Percentiles rank a stretch among this genome's conserved stretches.
These are phyloP conservation scores for Macrosoma leucophasiata DNA, from an alignment of 2,888 invertebrate species.

Conservation along the genomic window DNA sequence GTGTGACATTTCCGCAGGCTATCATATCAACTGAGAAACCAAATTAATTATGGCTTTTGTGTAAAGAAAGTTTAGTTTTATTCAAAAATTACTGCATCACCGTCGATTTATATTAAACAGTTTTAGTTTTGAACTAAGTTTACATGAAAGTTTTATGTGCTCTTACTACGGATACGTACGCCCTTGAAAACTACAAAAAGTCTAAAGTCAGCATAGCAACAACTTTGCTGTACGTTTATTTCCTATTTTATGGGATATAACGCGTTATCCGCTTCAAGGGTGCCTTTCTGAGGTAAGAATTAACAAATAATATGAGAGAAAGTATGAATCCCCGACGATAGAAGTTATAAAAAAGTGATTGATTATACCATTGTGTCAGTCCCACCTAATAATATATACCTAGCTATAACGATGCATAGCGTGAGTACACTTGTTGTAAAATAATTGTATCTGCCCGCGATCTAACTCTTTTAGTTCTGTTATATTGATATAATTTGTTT, in stretches of 20 bases:
- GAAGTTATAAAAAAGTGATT: background rate
- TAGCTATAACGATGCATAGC: slow-evolving; percentile 1
- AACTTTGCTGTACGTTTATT: slow-evolving; percentile 51
- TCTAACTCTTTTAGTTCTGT: no score
- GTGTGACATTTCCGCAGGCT: slow-evolving; percentile 42
- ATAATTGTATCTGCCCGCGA: no score
- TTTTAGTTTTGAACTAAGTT: no score
- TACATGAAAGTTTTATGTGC: no score
- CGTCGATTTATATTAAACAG: no score
- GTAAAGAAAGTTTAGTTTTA: slow-evolving; percentile 35
- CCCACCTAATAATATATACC: background rate
- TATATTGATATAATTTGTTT: no score
- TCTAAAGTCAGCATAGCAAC: slow-evolving; percentile 72
- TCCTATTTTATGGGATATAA: slow-evolving; percentile 46
- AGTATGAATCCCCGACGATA: no score
- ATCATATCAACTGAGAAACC: slow-evolving; percentile 34
- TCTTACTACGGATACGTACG: slow-evolving; percentile 51
- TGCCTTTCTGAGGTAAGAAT: slow-evolving; percentile 59
- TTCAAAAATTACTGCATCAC: slow-evolving; percentile 5
- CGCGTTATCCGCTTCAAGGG: slow-evolving; percentile 36
- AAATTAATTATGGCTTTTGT: slow-evolving; percentile 45
- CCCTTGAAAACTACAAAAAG: slow-evolving; percentile 68
- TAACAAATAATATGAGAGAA: no score
- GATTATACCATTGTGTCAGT: slow-evolving; percentile 7
- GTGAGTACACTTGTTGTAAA: slow-evolving; percentile 21